Evolutionary conservation across 2,797 vertebrate species (phyloP).

Genomic region (Holocentrus rufus): DNA sequence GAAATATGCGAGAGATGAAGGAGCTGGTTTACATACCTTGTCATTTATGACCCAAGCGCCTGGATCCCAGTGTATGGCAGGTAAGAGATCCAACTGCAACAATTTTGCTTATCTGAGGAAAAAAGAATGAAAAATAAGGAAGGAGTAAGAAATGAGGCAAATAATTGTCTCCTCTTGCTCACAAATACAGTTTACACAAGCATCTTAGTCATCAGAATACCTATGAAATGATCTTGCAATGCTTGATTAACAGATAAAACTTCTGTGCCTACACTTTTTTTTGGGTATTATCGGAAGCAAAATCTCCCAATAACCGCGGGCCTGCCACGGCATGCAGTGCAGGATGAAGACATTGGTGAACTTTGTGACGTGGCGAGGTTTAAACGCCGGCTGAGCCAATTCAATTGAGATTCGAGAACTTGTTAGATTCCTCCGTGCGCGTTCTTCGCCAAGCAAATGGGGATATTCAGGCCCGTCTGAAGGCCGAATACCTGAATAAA

Average conservation of each 20-base stretch:
- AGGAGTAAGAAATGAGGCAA: not conserved
- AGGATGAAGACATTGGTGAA: too few species aligned
- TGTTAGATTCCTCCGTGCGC: not conserved
- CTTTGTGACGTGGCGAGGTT: too few species aligned
- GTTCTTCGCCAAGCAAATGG: not conserved
- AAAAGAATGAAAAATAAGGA: constrained; percentile 18
- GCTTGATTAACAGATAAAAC: too few species aligned
- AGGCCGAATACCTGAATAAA: constrained; percentile 5
- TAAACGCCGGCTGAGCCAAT: too few species aligned
- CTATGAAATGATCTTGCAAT: too few species aligned
- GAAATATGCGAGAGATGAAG: not conserved
- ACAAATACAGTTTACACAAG: not conserved
- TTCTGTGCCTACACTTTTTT: too few species aligned
- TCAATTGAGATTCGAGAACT: too few species aligned
- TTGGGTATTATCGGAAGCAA: too few species aligned
- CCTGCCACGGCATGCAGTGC: too few species aligned
- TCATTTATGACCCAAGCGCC: constrained; percentile 79
- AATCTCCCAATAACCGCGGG: too few species aligned
- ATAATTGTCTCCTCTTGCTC: not conserved
- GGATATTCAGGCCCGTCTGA: constrained; percentile 1
- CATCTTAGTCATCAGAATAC: not conserved
- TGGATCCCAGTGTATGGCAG: constrained; percentile 69
- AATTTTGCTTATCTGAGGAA: constrained; percentile 62
- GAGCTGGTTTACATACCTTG: constrained; percentile 65
- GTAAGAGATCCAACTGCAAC: constrained; percentile 59